Evolutionary conservation across 2,888 invertebrate genomes (phyloP), one percentile per base, ranked within the genome.

Genomic region (Lepeophtheirus nordmannii): DNA sequence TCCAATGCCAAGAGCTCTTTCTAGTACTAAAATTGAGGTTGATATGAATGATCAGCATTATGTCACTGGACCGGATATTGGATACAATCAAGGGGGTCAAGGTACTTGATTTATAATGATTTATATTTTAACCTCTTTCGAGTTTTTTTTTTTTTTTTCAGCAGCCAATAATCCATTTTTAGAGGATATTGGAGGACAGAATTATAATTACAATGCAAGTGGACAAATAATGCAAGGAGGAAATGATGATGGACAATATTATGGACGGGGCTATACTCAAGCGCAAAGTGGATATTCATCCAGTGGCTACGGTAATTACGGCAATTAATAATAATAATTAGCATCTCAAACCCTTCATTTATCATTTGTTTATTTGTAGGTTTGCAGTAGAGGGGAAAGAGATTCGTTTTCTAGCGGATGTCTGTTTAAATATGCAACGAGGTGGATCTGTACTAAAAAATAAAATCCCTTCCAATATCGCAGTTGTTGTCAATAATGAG

Each of bases 1-100:
- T 79, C 90, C 91, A 22, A 72, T 74, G 68, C 72, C 73, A 3
- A 65, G 72, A 14, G 72, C 73, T n/a, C 70, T 71, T 30, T 73
- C 72, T 17, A 69, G 40, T 53, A 64, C 58, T 9, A 22, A 22
- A 22, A 20, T 64, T n/a, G 64, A 64, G 30, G 30, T 30, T 30
- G 30, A 30, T 7, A 30, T 30, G 30, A 30, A 30, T 30, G 30
- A 30, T 5, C 41, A 64, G 14, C 40, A 30, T 30, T 17, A 61
- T 10, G 23, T 57, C 11, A 8, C 20, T 11, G 23, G 22, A 20
- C 22, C 8, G 22, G 23, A 20, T 14, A 22, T 23, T n/a, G 57
- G 22, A 20, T 23, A 20, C n/a, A 57, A 57, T 14, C 23, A 22
- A n/a, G 57, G 57, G 2, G 57, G 20, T 57, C 57, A 20, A 23